Evolutionary conservation across 2,888 invertebrate genomes (phyloP), one percentile per base, ranked within the genome.

Genomic region (Ichneumoninae sp.): DNA sequence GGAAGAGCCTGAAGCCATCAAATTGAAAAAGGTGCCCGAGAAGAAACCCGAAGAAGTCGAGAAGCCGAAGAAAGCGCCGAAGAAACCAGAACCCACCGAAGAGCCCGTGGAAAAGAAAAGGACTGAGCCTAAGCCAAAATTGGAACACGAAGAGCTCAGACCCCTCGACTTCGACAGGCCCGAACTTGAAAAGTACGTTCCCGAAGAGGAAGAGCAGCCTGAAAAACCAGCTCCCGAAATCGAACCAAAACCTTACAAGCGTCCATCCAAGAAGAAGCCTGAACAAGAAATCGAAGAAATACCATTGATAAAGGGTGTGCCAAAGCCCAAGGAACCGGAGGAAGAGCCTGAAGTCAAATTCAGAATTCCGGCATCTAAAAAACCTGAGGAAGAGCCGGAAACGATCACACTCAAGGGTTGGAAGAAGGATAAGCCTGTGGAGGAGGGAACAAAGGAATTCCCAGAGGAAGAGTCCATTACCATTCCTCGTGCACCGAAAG

Each of bases 321-420:
- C 94, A 0, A 93, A 94, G 86, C 93, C 93, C 47, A 88, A 90
- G n/a, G 93, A 94, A 86, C 93, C 94, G 54, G 93, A 93, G 66
- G 93, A 94, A 86, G 92, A 92, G 84, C 93, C 94, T 2, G 94
- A 94, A 82, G 89, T 94, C 10, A 94, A 94, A 86, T 94, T 94
- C 40, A 89, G 91, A 86, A 93, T 93, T 76, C 93, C 93, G 10
- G 80, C 85, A 26, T 85, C 89, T 13, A 89, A 92, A 3, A 92
- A 92, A 84, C 91, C 92, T 0, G 90, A 92, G 74, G 93, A 93
- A 65, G 90, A 92, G 78, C 91, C 92, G 0, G 93, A 93, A 87
- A 90, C 90, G 50, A 90, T 94, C 19, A 91, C 87, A 2, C 87
- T 94, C 26, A 93, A 93, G 84, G 91, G 91, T 4, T 93, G 92